Evolutionary conservation across 2,113 vertebrate genomes (phyloP).

Genomic region (Hymenochirus boettgeri): DNA sequence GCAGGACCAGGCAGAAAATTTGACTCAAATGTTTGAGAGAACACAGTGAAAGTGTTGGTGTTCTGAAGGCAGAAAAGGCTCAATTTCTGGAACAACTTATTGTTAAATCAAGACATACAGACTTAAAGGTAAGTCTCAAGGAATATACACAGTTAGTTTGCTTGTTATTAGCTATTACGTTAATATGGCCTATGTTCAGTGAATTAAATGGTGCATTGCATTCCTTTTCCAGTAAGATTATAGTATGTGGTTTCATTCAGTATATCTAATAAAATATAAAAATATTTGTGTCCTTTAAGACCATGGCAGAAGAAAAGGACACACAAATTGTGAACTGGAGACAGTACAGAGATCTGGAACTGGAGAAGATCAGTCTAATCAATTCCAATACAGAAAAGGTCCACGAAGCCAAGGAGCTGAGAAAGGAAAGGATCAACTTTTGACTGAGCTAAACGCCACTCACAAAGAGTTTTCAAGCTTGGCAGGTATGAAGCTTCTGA

Average conservation of each 20-base stretch:
- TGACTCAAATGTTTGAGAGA: conserved; percentile 54
- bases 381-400: conserved; percentile 57
- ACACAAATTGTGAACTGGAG: conserved; percentile 57
- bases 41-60: conserved; percentile 53
- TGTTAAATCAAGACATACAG: conserved; percentile 61
- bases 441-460: conserved; percentile 57
- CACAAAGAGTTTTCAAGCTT: conserved; percentile 55
- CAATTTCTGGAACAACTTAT: conserved; percentile 63
- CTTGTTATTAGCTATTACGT: no score
- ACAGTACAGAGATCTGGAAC: conserved; percentile 58
- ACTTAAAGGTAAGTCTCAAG: conserved; percentile 74
- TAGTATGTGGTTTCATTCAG: background rate
- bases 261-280: no score
- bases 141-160: no score
- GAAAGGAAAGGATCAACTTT: conserved; percentile 64
- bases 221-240: background rate
- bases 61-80: conserved; percentile 63
- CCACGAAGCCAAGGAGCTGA: conserved; percentile 54
- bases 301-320: conserved; percentile 58
- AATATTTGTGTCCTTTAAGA: conserved; percentile 43
- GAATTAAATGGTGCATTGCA: background rate
- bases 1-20: conserved; percentile 60
- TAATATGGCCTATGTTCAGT: background rate
- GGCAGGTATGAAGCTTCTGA: conserved; percentile 55
- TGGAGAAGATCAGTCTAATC: conserved; percentile 59